Conservation (phyloP, 92 coral and sea anemone genomes). For the Porites divaricata region DNA sequence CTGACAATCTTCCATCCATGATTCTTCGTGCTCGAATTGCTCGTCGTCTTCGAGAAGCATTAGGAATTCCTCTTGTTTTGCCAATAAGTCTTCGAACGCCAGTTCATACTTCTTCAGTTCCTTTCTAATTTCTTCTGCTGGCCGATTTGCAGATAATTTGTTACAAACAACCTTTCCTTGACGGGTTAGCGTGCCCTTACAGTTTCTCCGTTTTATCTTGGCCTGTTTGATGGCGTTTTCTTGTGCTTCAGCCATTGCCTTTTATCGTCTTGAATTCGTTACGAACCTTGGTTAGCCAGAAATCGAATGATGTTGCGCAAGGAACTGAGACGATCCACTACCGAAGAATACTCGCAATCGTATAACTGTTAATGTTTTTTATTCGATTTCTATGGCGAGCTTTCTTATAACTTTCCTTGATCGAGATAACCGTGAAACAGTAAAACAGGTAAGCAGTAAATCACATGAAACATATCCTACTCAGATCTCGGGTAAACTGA, state of each 20-base stretch:
- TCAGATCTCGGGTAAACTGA: too few species aligned
- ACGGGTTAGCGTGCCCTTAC: conserved; percentile 48
- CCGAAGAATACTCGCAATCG: background rate
- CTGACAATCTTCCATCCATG: conserved; percentile 52
- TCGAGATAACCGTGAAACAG: too few species aligned
- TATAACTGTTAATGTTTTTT: too few species aligned
- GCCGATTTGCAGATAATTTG: conserved; percentile 24
- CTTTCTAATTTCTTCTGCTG: conserved; percentile 24
- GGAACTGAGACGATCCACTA: conserved; percentile 13
- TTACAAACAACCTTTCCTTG: conserved; percentile 18
- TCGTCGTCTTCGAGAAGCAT: conserved; percentile 32
- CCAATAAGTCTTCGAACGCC: background rate
- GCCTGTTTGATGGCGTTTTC: conserved; percentile 38
- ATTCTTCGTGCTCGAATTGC: conserved; percentile 42
- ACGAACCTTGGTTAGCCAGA: conserved; percentile 47
- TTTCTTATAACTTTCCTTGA: too few species aligned
- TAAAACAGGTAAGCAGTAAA: too few species aligned
- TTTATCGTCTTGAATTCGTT: conserved; percentile 30
- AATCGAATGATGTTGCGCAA: conserved; percentile 54
- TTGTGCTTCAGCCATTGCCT: conserved; percentile 18
- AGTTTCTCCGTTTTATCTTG: conserved; percentile 49
- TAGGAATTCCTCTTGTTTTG: conserved; percentile 27
- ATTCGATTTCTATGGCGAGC: too few species aligned
- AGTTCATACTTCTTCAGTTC: background rate
- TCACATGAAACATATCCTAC: too few species aligned